Percentiles rank a stretch among this genome's conserved stretches.
These are phyloP conservation scores for Cinclus cinclus DNA, from an alignment of 2,113 vertebrate species.

Conservation along the genomic window DNA sequence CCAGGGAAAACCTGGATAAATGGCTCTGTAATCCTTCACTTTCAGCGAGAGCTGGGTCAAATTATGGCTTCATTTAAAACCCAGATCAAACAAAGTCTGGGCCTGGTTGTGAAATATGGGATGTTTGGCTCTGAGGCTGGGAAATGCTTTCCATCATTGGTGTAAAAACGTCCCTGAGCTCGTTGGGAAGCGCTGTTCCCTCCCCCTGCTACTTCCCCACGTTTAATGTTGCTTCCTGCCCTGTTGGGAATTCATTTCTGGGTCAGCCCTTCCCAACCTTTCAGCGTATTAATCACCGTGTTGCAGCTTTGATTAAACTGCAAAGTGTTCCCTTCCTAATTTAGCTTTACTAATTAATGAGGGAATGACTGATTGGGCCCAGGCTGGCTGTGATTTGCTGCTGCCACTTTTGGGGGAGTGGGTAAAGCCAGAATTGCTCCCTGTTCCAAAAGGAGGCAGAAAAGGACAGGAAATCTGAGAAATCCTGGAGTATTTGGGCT, in stretches of 20 bases:
- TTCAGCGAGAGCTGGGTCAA: neutral
- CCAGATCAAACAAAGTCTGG: neutral
- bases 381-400: neutral
- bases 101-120: neutral
- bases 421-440: fast-evolving
- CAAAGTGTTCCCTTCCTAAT: neutral
- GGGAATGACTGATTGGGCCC: neutral
- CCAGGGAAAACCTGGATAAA: neutral
- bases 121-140: neutral
- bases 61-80: neutral
- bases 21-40: neutral
- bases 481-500: neutral
- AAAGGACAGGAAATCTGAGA: neutral
- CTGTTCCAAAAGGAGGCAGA: neutral
- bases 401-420: neutral
- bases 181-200: neutral
- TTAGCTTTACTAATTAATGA: neutral
- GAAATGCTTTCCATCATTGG: neutral
- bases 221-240: neutral
- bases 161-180: neutral
- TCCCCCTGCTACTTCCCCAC: neutral
- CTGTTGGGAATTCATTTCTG: constrained; percentile 8
- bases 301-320: neutral
- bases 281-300: neutral
- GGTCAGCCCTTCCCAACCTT: constrained; percentile 18